Evolutionary conservation across 2,113 vertebrate species (phyloP).

Genomic region (Pseudorectes ferrugineus): DNA sequence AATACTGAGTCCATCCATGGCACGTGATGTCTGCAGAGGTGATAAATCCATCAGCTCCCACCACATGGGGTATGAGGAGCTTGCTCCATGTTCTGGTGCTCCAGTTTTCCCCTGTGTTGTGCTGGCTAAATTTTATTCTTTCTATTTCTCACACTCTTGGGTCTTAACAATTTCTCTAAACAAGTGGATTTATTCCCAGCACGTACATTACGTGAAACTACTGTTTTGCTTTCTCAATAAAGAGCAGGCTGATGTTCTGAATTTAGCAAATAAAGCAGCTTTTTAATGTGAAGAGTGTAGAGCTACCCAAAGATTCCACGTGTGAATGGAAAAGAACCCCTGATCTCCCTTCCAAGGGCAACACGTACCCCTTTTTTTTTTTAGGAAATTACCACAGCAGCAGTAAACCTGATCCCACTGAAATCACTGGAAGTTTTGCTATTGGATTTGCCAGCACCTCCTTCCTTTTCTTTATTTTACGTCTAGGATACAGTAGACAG

Average conservation of each 20-base stretch:
- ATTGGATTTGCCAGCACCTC: not conserved
- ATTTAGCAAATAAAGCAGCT: not conserved
- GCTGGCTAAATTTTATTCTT: not conserved
- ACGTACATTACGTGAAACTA: not conserved
- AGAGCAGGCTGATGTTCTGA: not conserved
- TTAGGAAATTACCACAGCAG: not conserved
- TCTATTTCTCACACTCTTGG: not conserved
- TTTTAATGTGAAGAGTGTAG: not conserved
- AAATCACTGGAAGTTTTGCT: not conserved
- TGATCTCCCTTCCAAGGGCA: not conserved
- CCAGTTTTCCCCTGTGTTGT: not conserved
- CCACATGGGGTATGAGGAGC: not conserved
- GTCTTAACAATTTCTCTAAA: not conserved
- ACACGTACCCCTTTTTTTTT: not conserved
- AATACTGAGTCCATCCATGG: rapidly evolving
- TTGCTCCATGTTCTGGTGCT: not conserved
- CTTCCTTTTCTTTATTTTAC: not conserved
- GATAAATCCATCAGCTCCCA: not conserved
- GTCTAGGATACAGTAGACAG: not conserved
- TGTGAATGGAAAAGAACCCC: not conserved
- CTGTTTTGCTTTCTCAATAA: not conserved
- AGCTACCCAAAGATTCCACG: not conserved
- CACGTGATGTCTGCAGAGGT: not conserved
- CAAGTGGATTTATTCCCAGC: not conserved
- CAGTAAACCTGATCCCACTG: not conserved